Base-by-base conservation (phyloP, 2,113 vertebrate species). In the Festucalex cinctus region DNA sequence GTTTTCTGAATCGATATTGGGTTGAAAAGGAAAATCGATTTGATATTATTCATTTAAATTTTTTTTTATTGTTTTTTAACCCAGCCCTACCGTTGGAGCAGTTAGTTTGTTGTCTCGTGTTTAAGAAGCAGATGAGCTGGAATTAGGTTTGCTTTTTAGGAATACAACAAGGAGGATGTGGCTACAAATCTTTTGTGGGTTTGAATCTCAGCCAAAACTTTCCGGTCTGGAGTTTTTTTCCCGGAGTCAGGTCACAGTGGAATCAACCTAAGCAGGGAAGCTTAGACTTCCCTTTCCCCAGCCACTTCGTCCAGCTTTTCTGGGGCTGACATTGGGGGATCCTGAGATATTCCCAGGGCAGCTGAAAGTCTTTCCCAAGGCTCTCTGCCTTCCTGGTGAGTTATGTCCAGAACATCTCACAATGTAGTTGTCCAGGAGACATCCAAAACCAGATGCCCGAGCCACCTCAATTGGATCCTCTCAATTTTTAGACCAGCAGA, bases 81-180 rank as follows among this genome's bases (percentile, higher is more conserved):
- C 28, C 28, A 32, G 28, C 28, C 28, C 28, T 32, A 32, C 4
- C n/a, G n/a, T n/a, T n/a, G n/a, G n/a, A n/a, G n/a, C n/a, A n/a
- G n/a, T n/a, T n/a, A n/a, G n/a, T n/a, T n/a, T n/a, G n/a, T n/a
- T n/a, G n/a, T n/a, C n/a, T n/a, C n/a, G n/a, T n/a, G n/a, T n/a
- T n/a, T n/a, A n/a, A n/a, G n/a, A n/a, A 49, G 68, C 81, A 44
- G 41, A 49, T 20, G 9, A 20, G 20, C 51, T 26, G 24, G 5
- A 54, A 26, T 14, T 24, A 12, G 24, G 24, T 26, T 56, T 26
- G 14, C 6, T 20, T 20, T 49, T 49, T 49, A 2, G 46, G 46
- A n/a, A 9, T 49, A n/a, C 7, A 49, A n/a, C 2, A 49, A 20
- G 3, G 8, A 2, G n/a, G 48, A 49, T 9, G 20, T 1, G 20